Evolutionary conservation across 1,140 invertebrate species (phyloP), one percentile per base, ranked within the genome.

Genomic region (Hesperophylax magnus): DNA sequence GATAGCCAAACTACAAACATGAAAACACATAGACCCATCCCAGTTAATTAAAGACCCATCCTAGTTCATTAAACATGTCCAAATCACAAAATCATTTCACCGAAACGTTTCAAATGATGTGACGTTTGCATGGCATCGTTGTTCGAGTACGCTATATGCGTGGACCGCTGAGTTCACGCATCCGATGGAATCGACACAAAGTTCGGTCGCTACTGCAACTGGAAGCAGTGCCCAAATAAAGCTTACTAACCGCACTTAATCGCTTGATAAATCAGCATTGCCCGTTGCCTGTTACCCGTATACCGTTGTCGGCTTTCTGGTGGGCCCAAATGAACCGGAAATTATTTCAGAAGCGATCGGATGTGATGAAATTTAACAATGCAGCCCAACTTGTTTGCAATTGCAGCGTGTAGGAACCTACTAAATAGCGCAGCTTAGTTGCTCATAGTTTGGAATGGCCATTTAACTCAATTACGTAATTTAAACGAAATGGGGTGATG

Each of bases 211-310:
- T 61, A 61, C 58, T 47, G 34, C n/a, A 63, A n/a, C 27, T 27
- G 58, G 58, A 63, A 58, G 65, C 65, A 47, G 14, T 78, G 76
- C 77, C 60, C 67, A 67, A 81, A 78, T 78, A 78, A 78, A 82
- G 81, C 76, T 82, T 78, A 78, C 77, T 74, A 27, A 78, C 81
- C 75, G 81, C 78, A 83, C 78, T 83, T 83, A 83, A 83, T 83
- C 78, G 78, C 78, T 63, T 76, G 78, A 76, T 83, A 83, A 83
- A 83, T 83, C 81, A 83, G 77, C 58, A 8, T 8, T 34, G 34
- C 34, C 8, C 34, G 34, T 8, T 34, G 34, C 34, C 34, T 6
- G 39, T 17, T 65, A 72, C 69, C 63, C 60, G 81, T 82, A 75
- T 61, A 75, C 60, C 69, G 74, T 65, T 27, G 60, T 79, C 75